phyloP scores from a whole-genome alignment of 1,140 invertebrate genomes.

The Pseudomyrmex concolor region DNA sequence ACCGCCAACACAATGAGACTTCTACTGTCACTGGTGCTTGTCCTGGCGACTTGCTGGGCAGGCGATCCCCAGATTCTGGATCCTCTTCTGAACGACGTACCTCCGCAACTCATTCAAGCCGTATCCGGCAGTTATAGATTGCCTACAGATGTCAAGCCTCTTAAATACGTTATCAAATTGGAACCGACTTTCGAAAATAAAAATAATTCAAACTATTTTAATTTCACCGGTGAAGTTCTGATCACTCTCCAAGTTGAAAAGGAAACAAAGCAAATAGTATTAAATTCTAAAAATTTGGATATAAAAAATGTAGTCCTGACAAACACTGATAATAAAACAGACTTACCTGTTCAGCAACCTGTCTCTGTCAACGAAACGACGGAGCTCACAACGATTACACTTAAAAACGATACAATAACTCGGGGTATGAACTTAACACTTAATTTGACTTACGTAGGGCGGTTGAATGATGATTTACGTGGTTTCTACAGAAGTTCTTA shows the following conservation, averaged over 20 bases:
- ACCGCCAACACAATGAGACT: constrained; percentile 26
- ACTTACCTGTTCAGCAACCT: no score
- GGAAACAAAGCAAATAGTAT: constrained; percentile 12
- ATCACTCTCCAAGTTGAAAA: constrained; percentile 44
- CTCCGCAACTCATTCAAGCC: background rate
- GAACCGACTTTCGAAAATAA: constrained; percentile 42
- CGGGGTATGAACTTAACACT: background rate
- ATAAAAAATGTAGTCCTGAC: background rate
- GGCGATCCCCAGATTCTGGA: constrained; percentile 12
- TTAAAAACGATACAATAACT: background rate
- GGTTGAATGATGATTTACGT: constrained; percentile 51
- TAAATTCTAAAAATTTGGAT: constrained; percentile 70
- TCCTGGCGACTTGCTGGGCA: constrained; percentile 27
- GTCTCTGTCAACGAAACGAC: fast-evolving
- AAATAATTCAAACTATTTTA: constrained; percentile 37
- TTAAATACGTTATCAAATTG: constrained; percentile 51
- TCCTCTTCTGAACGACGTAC: background rate
- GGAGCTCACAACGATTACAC: constrained; percentile 15
- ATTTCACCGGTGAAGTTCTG: constrained; percentile 57
- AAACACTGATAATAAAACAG: background rate
- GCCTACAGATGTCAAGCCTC: constrained; percentile 85
- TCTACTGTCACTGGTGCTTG: constrained; percentile 39
- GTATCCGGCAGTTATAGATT: constrained; percentile 84
- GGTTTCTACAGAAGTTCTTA: constrained; percentile 74
- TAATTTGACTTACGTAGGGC: constrained; percentile 38